Evolutionary conservation across 1,140 invertebrate species (phyloP).

Genomic region (Patella vulgata): DNA sequence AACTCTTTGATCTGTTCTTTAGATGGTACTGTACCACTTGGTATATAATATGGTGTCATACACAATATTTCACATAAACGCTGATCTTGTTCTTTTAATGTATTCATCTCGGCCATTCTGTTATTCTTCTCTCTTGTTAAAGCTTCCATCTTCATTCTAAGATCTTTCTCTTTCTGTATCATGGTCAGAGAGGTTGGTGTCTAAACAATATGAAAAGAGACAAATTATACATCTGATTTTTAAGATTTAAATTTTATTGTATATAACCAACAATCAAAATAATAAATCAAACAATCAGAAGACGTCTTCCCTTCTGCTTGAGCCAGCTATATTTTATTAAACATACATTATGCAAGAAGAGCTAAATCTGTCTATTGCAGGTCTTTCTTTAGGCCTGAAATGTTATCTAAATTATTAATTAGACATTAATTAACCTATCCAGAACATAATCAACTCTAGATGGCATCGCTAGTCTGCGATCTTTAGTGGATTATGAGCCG

Average conservation of each 20-base stretch:
- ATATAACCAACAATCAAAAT: not conserved
- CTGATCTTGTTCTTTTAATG: constrained; percentile 50
- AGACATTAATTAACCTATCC: no score
- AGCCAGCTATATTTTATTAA: no score
- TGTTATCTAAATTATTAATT: no score
- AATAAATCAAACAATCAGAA: not conserved
- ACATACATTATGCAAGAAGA: no score
- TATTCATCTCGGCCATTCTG: constrained; percentile 39
- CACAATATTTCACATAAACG: constrained; percentile 52
- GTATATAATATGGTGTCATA: constrained; percentile 57
- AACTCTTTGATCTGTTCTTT: constrained; percentile 51
- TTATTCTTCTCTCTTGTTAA: constrained; percentile 48
- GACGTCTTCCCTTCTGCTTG: not conserved
- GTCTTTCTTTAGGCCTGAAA: no score
- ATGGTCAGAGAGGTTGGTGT: constrained; percentile 35
- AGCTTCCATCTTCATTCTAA: constrained; percentile 41
- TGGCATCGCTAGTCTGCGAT: no score
- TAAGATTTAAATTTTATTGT: not conserved
- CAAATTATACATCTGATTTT: not conserved
- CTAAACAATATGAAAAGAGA: constrained; percentile 22
- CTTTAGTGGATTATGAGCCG: no score
- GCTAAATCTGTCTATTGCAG: no score
- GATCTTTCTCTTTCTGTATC: constrained; percentile 54
- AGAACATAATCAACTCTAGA: no score
- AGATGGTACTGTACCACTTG: constrained; percentile 49